Base-by-base conservation (phyloP, 2,888 invertebrate species). In the Podotricha telesiphe region DNA sequence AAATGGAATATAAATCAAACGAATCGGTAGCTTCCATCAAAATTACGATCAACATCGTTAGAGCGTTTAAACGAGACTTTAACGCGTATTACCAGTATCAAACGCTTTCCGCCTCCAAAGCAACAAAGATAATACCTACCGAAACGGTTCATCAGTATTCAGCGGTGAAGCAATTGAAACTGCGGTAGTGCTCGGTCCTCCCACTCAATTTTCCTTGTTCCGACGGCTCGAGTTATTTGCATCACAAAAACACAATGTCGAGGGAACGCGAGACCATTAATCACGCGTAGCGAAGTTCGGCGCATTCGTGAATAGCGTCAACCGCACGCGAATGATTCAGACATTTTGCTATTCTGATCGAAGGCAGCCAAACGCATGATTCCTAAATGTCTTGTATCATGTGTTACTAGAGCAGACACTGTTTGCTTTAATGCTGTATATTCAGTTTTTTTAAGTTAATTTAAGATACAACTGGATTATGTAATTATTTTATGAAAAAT, bases 161-260 rank as follows among this genome's bases (percentile, higher is more conserved):
- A 89, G 88, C 86, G 86, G 87, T 80, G 81, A 81, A 89, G 89
- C 90, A 91, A 91, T 91, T 91, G 91, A 91, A 91, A 91, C 89
- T 90, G 89, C 86, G 90, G 87, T 85, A 83, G 86, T 84, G 85
- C 85, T 86, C 86, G 84, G 87, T 84, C 88, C 89, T 88, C 89
- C 88, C 88, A 87, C 91, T 89, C 89, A 90, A 91, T 91, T 91
- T 89, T 88, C 89, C 90, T 89, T 89, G 90, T 91, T 90, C 89
- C 91, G 90, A 87, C 87, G 87, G 87, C 87, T 89, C 86, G 86
- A 91, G 89, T 91, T 89, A 92, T 92, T 92, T 92, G 92, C 92
- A 92, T 92, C 91, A 92, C 91, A 92, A 92, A 92, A 92, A 91
- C 92, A 91, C 89, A 89, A 90, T 91, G 90, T 91, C 87, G 89